Base-by-base conservation (phyloP, 2,888 invertebrate genomes). In the Ectemnius cavifrons region DNA sequence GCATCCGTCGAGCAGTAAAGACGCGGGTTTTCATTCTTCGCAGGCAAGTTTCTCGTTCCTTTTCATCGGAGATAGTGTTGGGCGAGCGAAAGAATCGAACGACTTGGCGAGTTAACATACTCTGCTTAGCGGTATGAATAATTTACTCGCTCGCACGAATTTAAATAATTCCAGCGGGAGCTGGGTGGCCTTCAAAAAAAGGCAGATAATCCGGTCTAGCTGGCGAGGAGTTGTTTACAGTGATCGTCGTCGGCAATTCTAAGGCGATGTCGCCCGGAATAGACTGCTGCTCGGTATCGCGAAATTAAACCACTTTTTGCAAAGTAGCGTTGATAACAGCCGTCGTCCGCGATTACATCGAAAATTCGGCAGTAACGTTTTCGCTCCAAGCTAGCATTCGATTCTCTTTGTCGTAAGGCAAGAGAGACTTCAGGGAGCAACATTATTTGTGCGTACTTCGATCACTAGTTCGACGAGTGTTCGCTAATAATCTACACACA, bases 131-230 rank as follows among this genome's bases (percentile, higher is more conserved):
- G 63, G 75, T 79, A 86, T 86, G 86, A 87, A 87, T 87, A 85
- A 86, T 87, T 87, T 82, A 85, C 83, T 65, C 64, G 75, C 73
- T 65, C 67, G 77, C 37, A 8, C 61, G 81, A 80, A 86, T 86
- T 86, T 80, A 79, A 86, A 86, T 86, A 87, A 86, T 86, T 86
- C 84, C 82, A 79, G 63, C 67, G 63, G 68, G 28, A 71, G 73
- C 63, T 62, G 67, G 46, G 37, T 64, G 59, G 63, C 45, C 69
- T 61, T 47, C 61, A 20, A 69, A 73, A n/a, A 52, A 60, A n/a
- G 65, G 57, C 63, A 49, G 67, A 71, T 81, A 77, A 76, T 76
- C 81, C 71, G 73, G 73, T 49, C 71, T 64, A 47, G 67, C 28
- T 69, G 70, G 37, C 79, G 79, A 80, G 37, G 82, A 83, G 80